A percentile compares a stretch with the other conserved stretches of the same genome.
Conservation (phyloP, 2,888 invertebrate species). For the Itoplectis maculator region DNA sequence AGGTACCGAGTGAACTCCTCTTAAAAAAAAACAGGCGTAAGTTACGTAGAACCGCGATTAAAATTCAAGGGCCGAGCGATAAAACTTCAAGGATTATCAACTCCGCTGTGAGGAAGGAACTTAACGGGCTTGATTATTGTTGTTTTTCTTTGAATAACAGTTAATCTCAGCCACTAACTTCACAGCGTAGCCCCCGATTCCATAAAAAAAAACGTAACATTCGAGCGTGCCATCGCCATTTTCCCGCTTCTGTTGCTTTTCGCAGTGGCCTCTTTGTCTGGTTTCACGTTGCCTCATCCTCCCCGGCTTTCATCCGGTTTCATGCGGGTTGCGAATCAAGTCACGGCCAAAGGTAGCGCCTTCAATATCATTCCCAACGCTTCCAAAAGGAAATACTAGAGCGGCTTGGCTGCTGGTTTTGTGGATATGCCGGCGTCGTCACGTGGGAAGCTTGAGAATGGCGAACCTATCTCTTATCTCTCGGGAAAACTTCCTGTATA, state of each 20-base stretch:
- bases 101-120: not conserved
- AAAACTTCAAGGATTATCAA: not conserved
- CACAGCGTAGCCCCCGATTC: not conserved
- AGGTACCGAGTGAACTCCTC: not conserved
- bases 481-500: not conserved
- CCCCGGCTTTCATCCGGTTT: not conserved
- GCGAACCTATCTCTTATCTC: slow-evolving; percentile 1
- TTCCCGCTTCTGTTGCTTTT: not conserved
- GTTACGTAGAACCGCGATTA: not conserved
- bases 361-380: not conserved
- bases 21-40: not conserved
- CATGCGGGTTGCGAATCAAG: slow-evolving; percentile 8
- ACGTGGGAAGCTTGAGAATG: not conserved
- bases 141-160: not conserved
- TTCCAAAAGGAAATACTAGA: not conserved
- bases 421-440: not conserved
- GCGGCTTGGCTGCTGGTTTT: slow-evolving; percentile 9
- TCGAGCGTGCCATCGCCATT: slow-evolving; percentile 2
- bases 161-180: not conserved
- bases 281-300: slow-evolving; percentile 1
- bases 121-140: not conserved
- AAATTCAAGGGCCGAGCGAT: not conserved
- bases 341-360: not conserved
- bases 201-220: not conserved
- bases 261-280: not conserved